Evolutionary conservation across 2,113 vertebrate species (phyloP), one percentile per base, ranked within the genome.

Genomic region (Felis catus): DNA sequence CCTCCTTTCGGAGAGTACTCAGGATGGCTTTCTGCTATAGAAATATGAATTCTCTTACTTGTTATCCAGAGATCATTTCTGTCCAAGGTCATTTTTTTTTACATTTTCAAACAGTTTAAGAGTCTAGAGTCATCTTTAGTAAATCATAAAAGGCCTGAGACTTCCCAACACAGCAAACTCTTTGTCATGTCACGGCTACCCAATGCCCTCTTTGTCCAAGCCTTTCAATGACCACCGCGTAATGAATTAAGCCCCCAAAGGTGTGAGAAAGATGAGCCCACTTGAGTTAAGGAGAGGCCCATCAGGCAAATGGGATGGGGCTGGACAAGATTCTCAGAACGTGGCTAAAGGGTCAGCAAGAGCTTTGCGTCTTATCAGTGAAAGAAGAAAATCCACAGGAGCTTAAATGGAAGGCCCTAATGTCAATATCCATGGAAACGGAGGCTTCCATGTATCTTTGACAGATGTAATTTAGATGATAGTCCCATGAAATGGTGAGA

Each of bases 31-130:
- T 71, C 78, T 63, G 85, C 53, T 73, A 65, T 91, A 93, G 88
- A 89, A 95, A 91, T 79, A 70, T 1, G 33, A 63, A 73, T 86
- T 89, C 8, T 95, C 55, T 70, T 48, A n/a, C 31, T 66, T 91
- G 76, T 89, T 92, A 85, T 48, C 78, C 78, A 80, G 81, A 95
- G 66, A 84, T 70, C 66, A 74, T 79, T 92, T 91, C 71, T 65
- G 63, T 76, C 85, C 94, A 97, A 93, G 76, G 58, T 97, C 76
- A 91, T 25, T 91, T 82, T 76, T 45, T 16, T 0, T 31, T 5
- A 68, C 87, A 48, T 29, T 29, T 45, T 86, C 48, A 45, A 96
- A 97, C 65, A 53, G 65, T 51, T 39, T 23, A 92, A 48, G 79
- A 48, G 25, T 74, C 85, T 83, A 4, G 79, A 79, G 63, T 51